Evolutionary conservation across 2,113 vertebrate genomes (phyloP).

Genomic region (Spermophilus dauricus): DNA sequence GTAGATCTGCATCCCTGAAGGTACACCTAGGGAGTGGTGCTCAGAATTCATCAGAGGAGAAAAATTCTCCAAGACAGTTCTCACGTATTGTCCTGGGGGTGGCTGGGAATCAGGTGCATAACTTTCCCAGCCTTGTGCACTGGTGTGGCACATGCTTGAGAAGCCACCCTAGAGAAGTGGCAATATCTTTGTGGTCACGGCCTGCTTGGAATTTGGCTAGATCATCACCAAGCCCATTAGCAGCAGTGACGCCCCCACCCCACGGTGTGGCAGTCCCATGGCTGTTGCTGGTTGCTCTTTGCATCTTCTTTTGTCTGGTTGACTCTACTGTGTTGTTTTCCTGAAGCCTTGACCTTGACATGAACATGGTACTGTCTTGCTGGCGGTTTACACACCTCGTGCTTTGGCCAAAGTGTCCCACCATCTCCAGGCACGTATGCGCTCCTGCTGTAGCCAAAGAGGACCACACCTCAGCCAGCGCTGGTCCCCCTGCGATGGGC

Average conservation of each 20-base stretch:
- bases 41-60: not conserved
- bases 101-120: not conserved
- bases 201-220: no score
- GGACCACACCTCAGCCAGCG: not conserved
- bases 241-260: fast-evolving
- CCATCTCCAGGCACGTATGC: fast-evolving
- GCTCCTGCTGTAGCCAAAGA: not conserved
- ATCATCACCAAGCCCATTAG: not conserved
- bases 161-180: fast-evolving
- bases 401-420: no score
- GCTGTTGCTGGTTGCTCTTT: not conserved
- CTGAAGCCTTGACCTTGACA: not conserved
- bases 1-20: no score
- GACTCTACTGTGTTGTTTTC: not conserved
- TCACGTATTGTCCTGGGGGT: not conserved
- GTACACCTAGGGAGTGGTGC: not conserved
- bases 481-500: not conserved
- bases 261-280: fast-evolving
- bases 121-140: fast-evolving
- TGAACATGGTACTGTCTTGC: not conserved
- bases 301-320: not conserved
- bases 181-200: fast-evolving
- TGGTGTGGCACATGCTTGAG: not conserved
- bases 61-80: not conserved
- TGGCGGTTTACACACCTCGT: fast-evolving